These are phyloP conservation scores for Phania funesta DNA, from an alignment of 2,888 invertebrate genomes.

Conservation along the genomic window DNA sequence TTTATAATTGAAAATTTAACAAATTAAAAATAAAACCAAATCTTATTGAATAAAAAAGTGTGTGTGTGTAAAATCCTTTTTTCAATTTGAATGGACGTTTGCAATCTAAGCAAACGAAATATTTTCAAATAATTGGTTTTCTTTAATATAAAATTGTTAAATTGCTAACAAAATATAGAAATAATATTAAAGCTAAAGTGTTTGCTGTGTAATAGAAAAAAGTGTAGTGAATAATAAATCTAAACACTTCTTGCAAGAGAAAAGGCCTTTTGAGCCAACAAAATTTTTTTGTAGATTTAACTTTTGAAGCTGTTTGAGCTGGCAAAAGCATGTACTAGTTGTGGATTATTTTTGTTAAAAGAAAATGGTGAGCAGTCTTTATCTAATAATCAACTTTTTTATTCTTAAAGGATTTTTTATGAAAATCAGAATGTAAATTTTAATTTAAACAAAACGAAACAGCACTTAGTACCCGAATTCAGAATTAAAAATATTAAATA, in stretches of 20 bases:
- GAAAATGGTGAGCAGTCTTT: conserved; percentile 61
- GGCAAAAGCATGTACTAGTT: conserved; percentile 66
- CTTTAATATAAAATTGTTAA: conserved; percentile 36
- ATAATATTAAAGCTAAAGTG: conserved; percentile 27
- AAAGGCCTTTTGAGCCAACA: conserved; percentile 17
- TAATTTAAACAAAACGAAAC: too few relatives aligned
- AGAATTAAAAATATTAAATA: too few relatives aligned
- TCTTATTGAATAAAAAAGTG: conserved; percentile 29
- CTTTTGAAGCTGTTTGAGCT: conserved; percentile 58
- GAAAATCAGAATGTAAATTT: too few relatives aligned
- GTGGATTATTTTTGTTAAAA: conserved; percentile 64
- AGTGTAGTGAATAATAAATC: conserved; percentile 9
- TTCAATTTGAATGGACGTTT: conserved; percentile 60
- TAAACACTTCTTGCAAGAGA: conserved; percentile 21
- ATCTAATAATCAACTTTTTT: not conserved
- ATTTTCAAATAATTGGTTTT: conserved; percentile 47
- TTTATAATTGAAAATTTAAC: conserved; percentile 32
- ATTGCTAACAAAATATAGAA: not conserved
- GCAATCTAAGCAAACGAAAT: conserved; percentile 37
- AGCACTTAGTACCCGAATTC: too few relatives aligned
- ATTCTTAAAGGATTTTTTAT: too few relatives aligned
- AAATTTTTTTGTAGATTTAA: conserved; percentile 46
- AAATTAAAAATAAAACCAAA: conserved; percentile 43
- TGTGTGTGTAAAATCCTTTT: conserved; percentile 60
- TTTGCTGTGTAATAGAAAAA: conserved; percentile 33